Evolutionary conservation across 2,113 vertebrate species (phyloP).

Genomic region (Anguilla japonica): DNA sequence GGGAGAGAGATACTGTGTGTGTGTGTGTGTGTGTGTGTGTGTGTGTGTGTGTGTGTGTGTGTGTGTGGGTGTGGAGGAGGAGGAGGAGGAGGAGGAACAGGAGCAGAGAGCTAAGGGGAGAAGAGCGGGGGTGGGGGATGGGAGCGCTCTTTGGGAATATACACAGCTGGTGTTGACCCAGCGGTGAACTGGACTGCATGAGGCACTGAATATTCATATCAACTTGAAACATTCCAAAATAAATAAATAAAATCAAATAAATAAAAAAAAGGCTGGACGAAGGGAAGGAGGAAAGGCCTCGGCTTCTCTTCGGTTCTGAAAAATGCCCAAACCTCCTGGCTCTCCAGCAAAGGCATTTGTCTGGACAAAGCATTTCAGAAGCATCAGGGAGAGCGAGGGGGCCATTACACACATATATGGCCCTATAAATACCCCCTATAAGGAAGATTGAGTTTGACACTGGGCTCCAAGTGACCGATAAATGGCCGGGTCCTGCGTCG

Average conservation of each 20-base stretch:
- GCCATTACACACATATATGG: not conserved
- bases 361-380: not conserved
- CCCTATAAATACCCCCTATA: not conserved
- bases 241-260: not conserved
- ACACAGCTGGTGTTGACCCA: not conserved
- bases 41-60: no score
- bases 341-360: not conserved
- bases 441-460: not conserved
- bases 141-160: not conserved
- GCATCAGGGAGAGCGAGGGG: not conserved
- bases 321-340: not conserved
- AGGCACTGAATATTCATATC: constrained; percentile 6
- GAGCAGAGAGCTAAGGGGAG: not conserved
- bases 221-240: constrained; percentile 14
- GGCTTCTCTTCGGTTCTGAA: no score
- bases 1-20: not conserved
- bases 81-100: not conserved
- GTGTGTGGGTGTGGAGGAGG: not conserved
- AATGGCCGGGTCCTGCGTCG: not conserved
- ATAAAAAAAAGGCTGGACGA: not conserved
- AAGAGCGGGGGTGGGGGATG: not conserved
- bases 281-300: not conserved
- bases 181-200: constrained; percentile 1
- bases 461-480: not conserved
- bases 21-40: not conserved